Evolutionary conservation across 2,797 vertebrate species (phyloP), one percentile per base, ranked within the genome.

Genomic region (Lagodon rhomboides): DNA sequence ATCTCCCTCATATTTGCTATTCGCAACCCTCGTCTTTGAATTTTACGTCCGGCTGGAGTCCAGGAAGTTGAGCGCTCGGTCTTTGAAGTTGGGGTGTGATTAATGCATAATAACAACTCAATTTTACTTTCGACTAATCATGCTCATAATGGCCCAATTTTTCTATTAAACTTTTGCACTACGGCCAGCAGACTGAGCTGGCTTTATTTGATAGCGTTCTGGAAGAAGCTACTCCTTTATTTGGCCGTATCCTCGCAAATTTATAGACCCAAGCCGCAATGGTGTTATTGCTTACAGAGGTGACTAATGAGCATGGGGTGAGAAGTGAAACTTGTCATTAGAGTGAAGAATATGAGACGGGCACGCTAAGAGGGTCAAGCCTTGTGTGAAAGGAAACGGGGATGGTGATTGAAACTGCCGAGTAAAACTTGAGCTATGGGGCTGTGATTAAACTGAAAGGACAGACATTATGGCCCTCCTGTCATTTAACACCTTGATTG

Each of bases 401-500:
- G 79, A 79, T 38, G 58, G 73, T 91, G 91, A 92, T 90, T 90
- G 87, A 93, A 90, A 87, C 50, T 82, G 91, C 80, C 12, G 77
- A 68, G 79, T 84, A 80, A 88, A 93, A 91, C 76, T 83, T 92
- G 87, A 92, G 89, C 76, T 59, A 85, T 75, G 75, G 58, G 83
- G 69, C 71, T 83, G 84, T 91, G 91, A 94, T 94, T 92, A 91
- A 89, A 87, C 71, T 90, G 88, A 89, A 89, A 89, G 88, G 87
- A 91, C 80, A 75, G 87, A 86, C 90, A 87, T 90, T 76, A 85
- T 75, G 78, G 85, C 86, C 78, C 77, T 76, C 75, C 72, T 23
- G 65, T 93, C 88, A 91, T 93, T 92, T 87, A 90, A 89, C 91
- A 93, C 87, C 90, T 92, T 86, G 93, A 94, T 94, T 93, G 89